phyloP scores from a whole-genome alignment of 2,113 vertebrate species.

The Pyrgilauda ruficollis region DNA sequence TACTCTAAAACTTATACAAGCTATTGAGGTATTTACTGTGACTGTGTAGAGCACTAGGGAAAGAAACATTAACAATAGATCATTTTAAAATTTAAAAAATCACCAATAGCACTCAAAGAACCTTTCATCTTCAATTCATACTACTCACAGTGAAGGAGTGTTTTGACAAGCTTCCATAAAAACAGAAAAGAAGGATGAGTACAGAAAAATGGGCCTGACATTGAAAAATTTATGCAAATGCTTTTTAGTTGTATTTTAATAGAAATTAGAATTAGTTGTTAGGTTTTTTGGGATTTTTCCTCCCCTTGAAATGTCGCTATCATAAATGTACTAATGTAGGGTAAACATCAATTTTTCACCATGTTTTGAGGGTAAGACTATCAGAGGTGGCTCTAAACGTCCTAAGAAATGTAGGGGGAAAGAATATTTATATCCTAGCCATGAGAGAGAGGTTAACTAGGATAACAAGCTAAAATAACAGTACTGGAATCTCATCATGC shows the following conservation, averaged over 20 bases:
- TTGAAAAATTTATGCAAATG: background rate
- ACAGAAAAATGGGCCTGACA: background rate
- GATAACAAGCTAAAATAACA: background rate
- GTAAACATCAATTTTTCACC: background rate
- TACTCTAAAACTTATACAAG: background rate
- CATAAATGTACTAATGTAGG: background rate
- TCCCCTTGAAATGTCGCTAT: background rate
- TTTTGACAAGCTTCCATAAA: background rate
- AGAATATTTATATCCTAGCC: background rate
- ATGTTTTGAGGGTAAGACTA: background rate
- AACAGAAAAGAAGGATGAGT: background rate
- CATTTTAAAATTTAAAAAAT: background rate
- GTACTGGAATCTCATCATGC: accelerated
- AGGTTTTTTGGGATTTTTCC: background rate
- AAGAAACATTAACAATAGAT: background rate
- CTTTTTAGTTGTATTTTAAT: background rate
- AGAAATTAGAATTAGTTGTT: background rate
- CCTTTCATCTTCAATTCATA: background rate
- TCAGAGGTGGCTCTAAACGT: background rate
- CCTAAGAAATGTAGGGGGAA: background rate
- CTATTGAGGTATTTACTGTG: background rate
- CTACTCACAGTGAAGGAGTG: background rate
- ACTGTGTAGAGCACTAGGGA: background rate
- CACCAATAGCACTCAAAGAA: background rate
- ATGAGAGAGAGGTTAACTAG: background rate